phyloP scores from a whole-genome alignment of 2,113 vertebrate genomes.

The Tachuris rubrigastra region DNA sequence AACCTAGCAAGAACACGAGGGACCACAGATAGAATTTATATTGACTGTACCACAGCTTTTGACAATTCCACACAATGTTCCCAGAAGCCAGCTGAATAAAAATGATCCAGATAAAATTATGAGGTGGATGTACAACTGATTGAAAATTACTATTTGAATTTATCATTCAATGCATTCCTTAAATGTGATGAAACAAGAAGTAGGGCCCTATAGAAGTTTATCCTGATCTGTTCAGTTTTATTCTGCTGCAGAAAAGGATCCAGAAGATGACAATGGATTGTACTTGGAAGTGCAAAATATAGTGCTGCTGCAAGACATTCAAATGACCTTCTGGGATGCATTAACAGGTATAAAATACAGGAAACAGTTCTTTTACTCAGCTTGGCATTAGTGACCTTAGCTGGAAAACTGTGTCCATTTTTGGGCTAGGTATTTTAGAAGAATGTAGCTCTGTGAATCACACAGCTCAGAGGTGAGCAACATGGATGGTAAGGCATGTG shows the following conservation, averaged over 20 bases:
- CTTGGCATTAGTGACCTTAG: background rate
- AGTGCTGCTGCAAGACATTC: background rate
- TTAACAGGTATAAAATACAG: background rate
- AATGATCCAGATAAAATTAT: background rate
- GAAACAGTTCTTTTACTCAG: background rate
- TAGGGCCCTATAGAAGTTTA: background rate
- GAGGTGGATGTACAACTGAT: background rate
- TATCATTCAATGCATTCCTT: background rate
- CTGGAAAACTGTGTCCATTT: background rate
- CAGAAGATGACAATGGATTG: background rate
- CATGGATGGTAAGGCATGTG: background rate
- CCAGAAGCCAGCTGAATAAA: background rate
- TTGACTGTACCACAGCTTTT: background rate
- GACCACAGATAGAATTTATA: background rate
- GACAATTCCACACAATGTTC: background rate
- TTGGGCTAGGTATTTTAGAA: background rate
- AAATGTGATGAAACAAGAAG: background rate
- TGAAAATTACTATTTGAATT: background rate
- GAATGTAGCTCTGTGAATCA: background rate
- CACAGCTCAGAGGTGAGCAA: background rate
- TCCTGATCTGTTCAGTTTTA: background rate
- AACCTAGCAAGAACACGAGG: background rate
- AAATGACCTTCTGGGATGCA: background rate
- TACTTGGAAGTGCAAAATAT: background rate
- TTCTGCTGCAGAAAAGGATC: background rate